Evolutionary conservation across 2,113 vertebrate genomes (phyloP).

Genomic region (Anseranas semipalmata): DNA sequence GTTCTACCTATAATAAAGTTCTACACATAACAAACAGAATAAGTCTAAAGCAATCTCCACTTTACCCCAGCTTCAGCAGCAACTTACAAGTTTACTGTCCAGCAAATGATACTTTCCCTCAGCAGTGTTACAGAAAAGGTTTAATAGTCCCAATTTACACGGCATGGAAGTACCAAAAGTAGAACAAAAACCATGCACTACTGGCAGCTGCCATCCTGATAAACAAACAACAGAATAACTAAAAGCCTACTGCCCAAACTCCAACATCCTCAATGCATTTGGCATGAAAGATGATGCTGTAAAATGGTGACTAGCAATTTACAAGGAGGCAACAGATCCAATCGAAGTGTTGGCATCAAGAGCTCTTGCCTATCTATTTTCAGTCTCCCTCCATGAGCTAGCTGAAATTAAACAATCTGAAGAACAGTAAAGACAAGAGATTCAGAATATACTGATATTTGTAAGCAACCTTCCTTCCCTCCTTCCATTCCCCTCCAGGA

Average conservation of each 20-base stretch:
- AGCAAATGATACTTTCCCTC: neutral
- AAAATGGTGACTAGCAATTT: neutral
- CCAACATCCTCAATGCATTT: neutral
- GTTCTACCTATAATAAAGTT: neutral
- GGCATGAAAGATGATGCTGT: neutral
- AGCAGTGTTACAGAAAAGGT: neutral
- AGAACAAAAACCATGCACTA: neutral
- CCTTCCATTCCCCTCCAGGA: neutral
- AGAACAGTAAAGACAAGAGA: neutral
- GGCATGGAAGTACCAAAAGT: neutral
- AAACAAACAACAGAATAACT: neutral
- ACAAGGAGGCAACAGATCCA: neutral
- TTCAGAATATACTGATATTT: neutral
- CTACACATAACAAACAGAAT: neutral
- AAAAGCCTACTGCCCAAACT: neutral
- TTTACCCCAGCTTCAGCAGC: neutral
- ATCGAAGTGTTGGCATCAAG: fast-evolving
- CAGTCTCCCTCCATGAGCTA: neutral
- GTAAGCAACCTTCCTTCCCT: neutral
- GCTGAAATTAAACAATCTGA: neutral
- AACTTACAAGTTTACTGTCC: neutral
- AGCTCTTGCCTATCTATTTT: neutral
- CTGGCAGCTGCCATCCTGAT: neutral
- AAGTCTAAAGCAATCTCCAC: neutral
- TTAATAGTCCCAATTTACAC: neutral